Evolutionary conservation across 2,888 invertebrate genomes (phyloP), one percentile per base, ranked within the genome.

Genomic region (Ophioninae sp.): DNA sequence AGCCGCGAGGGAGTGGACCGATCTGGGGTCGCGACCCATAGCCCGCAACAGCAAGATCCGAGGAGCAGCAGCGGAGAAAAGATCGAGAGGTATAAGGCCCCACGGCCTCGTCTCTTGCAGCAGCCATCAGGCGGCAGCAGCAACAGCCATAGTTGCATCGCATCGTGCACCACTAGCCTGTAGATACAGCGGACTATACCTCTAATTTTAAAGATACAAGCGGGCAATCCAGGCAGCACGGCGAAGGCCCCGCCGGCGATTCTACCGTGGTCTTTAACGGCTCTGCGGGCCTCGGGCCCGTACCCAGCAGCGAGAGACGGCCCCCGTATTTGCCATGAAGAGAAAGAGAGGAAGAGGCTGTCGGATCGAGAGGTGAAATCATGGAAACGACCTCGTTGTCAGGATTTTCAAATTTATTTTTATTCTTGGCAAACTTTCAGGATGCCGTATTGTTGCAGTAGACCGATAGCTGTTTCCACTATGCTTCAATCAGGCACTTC

Each of bases 221-320:
- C 72, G 3, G 41, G 59, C 41, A 68, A 44, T 7, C 44, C 41
- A 62, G 39, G 70, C 78, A 82, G 75, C 88, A 87, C 87, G 89
- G 91, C 91, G 92, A 92, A 91, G 92, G 92, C 91, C 91, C 92
- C 91, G 90, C 89, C 90, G 91, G 92, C 92, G 90, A 91, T 91
- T 87, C 86, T 74, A 57, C 89, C 90, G 89, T 87, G 88, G 82
- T 85, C 86, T 86, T 87, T 85, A 85, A 83, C 62, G 64, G 74
- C 79, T 79, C 81, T 69, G 65, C 67, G 80, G 87, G 87, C 85
- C 85, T 23, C 61, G 50, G 64, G 57, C 75, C 68, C 78, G 78
- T 79, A 72, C 72, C 81, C 79, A 78, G 84, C 61, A 84, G 83
- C 84, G 72, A 84, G 83, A 78, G 79, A 80, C 70, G 79, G 67